Base-by-base conservation (phyloP, 2,797 vertebrate species). In the Pogoniulus pusillus region DNA sequence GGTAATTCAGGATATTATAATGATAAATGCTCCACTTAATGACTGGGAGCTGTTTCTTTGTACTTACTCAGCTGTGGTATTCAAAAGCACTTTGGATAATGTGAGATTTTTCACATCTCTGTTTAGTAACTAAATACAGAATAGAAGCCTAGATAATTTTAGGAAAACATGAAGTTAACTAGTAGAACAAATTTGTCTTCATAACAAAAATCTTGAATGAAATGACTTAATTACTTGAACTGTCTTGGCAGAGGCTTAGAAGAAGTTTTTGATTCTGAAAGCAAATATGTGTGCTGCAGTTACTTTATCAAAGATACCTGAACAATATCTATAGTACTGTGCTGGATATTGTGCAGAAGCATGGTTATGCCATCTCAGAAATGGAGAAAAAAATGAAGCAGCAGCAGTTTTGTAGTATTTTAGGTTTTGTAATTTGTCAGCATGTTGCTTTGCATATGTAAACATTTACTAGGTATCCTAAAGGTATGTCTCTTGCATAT, bases 1-100 rank as follows among this genome's bases (percentile, higher is more conserved):
- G 75, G 81, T 86, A 94, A 93, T 93, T 96, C 94, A 95, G 82
- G 64, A 89, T 96, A 92, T 92, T 94, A 92, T 92, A 70, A 74
- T 93, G 92, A 94, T 89, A 91, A 94, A 94, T 94, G 92, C 91
- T 94, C 60, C 81, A 92, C 82, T 91, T 93, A 89, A 86, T 91
- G 62, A 76, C 83, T 76, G 76, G 96, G 70, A 91, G 62, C n/a
- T 92, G 63, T 92, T 86, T 93, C 81, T 92, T 89, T 87, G 60
- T 90, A 88, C 45, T 95, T 92, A 85, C 65, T 75, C 76, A 90
- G 34, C 82, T 93, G 62, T 89, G 82, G 62, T 59, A 72, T 96
- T 94, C 76, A 84, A 76, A 87, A 91, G 27, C 54, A 65, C 57
- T 91, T 29, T 68, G 74, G 79, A 87, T 66, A 92, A 87, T 66